phyloP scores from a whole-genome alignment of 2,797 vertebrate species.

The Astyanax mexicanus region DNA sequence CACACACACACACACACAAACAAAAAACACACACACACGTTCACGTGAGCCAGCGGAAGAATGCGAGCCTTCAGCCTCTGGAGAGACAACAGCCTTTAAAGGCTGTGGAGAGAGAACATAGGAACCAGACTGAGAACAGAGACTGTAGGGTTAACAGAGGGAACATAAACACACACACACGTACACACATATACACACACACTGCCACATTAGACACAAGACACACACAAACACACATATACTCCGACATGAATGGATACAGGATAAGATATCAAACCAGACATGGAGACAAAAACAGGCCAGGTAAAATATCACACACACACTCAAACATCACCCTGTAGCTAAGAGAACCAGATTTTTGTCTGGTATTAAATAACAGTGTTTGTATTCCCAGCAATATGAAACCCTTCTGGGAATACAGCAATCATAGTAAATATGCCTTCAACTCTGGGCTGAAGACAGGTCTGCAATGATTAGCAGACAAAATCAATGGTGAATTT shows the following conservation, averaged over 20 bases:
- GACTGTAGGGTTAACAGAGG: slow-evolving; percentile 73
- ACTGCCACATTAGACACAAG: slow-evolving; percentile 32
- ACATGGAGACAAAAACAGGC: neutral
- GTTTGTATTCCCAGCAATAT: neutral
- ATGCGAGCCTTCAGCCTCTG: slow-evolving; percentile 40
- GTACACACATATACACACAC: slow-evolving; percentile 21
- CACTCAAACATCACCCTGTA: neutral
- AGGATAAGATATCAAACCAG: neutral
- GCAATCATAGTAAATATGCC: neutral
- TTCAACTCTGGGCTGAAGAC: neutral
- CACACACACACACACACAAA: too few relatives aligned
- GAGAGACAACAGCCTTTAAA: slow-evolving; percentile 80
- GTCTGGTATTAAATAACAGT: neutral
- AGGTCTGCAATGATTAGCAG: too few relatives aligned
- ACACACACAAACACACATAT: slow-evolving; percentile 17
- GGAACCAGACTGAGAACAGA: slow-evolving; percentile 63
- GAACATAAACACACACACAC: slow-evolving; percentile 65
- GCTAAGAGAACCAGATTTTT: neutral
- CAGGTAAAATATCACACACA: neutral
- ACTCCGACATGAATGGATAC: slow-evolving; percentile 10
- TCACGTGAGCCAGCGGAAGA: slow-evolving; percentile 52
- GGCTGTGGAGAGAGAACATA: slow-evolving; percentile 67
- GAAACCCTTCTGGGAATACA: neutral
- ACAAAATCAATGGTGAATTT: too few relatives aligned
- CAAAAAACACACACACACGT: slow-evolving; percentile 38